These are phyloP conservation scores for Holothuria scabra DNA, from an alignment of 53 echinoderm and acorn worm species.

Conservation along the genomic window DNA sequence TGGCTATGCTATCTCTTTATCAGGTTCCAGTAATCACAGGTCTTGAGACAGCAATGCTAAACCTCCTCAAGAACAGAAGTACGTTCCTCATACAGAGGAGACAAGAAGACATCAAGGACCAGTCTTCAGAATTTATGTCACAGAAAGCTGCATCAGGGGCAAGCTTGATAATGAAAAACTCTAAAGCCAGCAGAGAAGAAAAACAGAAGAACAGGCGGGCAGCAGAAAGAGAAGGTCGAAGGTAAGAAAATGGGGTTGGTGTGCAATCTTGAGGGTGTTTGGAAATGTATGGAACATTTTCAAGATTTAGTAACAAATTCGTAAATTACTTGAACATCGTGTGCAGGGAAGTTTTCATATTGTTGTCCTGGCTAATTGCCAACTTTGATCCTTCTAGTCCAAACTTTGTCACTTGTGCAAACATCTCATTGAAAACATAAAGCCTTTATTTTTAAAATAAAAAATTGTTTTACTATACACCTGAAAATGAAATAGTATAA, in stretches of 20 bases:
- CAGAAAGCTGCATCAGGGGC: constrained; percentile 80
- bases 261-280: neutral
- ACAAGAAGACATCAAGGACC: constrained; percentile 93
- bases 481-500: too few species aligned
- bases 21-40: constrained; percentile 82
- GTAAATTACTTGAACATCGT: too few species aligned
- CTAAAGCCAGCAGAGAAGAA: constrained; percentile 68
- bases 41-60: constrained; percentile 76
- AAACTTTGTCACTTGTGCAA: too few species aligned
- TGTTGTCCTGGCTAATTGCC: too few species aligned
- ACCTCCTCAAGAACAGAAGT: constrained; percentile 68
- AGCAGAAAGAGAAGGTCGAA: constrained; percentile 93
- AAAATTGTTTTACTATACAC: too few species aligned
- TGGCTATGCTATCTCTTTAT: neutral
- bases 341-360: too few species aligned
- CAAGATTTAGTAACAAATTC: too few species aligned
- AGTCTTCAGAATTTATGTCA: constrained; percentile 78
- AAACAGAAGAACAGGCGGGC: constrained; percentile 74
- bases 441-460: too few species aligned
- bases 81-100: constrained; percentile 68
- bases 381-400: too few species aligned
- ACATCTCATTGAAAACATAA: too few species aligned
- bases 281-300: too few species aligned
- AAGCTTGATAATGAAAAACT: constrained; percentile 62
- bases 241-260: constrained; percentile 47